A percentile compares a stretch with the other conserved stretches of the same genome.
These are phyloP conservation scores for Ormyrus pomaceus DNA, from an alignment of 2,888 invertebrate genomes.

Conservation along the genomic window DNA sequence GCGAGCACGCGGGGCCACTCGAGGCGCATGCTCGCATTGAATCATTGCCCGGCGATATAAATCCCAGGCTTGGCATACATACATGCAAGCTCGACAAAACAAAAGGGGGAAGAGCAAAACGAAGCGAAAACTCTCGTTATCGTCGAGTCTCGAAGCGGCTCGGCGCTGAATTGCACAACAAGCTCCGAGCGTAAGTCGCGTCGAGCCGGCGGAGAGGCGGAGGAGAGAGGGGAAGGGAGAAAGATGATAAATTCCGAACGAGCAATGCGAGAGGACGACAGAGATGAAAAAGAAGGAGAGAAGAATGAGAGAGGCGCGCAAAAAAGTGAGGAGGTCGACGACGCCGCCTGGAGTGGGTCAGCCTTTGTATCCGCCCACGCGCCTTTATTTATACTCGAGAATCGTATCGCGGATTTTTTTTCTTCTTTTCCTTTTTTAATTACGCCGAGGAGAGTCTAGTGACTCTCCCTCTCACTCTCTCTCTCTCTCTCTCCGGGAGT, in stretches of 20 bases:
- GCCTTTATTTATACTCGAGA: neutral
- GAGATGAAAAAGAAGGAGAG: slow-evolving; percentile 49
- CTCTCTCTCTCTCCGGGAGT: too few species aligned
- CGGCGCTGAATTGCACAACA: neutral
- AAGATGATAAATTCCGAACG: slow-evolving; percentile 17
- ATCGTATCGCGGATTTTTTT: neutral
- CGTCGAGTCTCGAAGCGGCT: neutral
- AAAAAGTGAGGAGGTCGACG: slow-evolving; percentile 49
- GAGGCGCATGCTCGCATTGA: too few species aligned
- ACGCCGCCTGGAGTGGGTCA: slow-evolving; percentile 48
- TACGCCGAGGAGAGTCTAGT: too few species aligned
- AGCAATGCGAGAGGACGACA: slow-evolving; percentile 41
- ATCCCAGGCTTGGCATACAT: too few species aligned
- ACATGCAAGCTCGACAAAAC: too few species aligned
- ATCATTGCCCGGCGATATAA: too few species aligned
- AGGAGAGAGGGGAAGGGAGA: neutral
- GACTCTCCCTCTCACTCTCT: too few species aligned
- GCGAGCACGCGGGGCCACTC: too few species aligned
- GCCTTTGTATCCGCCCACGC: slow-evolving; percentile 26
- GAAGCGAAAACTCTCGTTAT: neutral
- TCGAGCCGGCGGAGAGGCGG: neutral
- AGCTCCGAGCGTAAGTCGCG: neutral
- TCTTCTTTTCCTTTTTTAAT: too few species aligned
- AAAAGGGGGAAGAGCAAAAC: too few species aligned
- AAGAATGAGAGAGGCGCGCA: neutral